Percentiles rank a stretch among this genome's conserved stretches.
Conservation (phyloP, 2,797 vertebrate genomes). For the Onychomys torridus region DNA sequence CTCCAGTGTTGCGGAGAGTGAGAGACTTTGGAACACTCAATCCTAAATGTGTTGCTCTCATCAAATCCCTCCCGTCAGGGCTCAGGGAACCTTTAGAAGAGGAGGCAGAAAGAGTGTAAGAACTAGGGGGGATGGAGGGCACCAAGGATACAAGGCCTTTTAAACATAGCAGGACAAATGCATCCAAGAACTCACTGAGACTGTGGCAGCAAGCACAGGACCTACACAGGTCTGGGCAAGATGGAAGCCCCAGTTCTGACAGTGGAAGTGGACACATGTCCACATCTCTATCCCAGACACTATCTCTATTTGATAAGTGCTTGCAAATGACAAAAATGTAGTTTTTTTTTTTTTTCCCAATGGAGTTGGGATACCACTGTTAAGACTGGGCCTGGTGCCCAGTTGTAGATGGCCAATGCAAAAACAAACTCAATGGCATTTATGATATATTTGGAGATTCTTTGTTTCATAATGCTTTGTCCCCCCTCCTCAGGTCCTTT, state of each 20-base stretch:
- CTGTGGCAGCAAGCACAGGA: neutral
- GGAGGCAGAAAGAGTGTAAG: neutral
- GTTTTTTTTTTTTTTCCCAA: neutral
- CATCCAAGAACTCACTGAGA: neutral
- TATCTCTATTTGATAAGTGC: neutral
- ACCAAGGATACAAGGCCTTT: neutral
- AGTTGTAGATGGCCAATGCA: neutral
- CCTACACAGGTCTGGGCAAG: neutral
- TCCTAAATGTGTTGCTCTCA: neutral
- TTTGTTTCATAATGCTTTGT: neutral
- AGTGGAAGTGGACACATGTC: neutral
- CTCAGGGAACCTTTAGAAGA: neutral
- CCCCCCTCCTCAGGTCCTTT: neutral
- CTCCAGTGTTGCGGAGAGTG: neutral
- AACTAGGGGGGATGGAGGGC: neutral
- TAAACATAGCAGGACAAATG: neutral
- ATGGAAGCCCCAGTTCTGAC: neutral
- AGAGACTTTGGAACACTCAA: neutral
- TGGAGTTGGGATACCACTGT: neutral
- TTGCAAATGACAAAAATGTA: neutral
- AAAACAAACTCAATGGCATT: neutral
- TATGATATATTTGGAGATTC: neutral
- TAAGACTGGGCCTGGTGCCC: neutral
- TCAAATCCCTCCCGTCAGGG: neutral
- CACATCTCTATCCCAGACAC: neutral